Evolutionary conservation across 2,113 vertebrate species (phyloP), one percentile per base, ranked within the genome.

Genomic region (Neofelis nebulosa): DNA sequence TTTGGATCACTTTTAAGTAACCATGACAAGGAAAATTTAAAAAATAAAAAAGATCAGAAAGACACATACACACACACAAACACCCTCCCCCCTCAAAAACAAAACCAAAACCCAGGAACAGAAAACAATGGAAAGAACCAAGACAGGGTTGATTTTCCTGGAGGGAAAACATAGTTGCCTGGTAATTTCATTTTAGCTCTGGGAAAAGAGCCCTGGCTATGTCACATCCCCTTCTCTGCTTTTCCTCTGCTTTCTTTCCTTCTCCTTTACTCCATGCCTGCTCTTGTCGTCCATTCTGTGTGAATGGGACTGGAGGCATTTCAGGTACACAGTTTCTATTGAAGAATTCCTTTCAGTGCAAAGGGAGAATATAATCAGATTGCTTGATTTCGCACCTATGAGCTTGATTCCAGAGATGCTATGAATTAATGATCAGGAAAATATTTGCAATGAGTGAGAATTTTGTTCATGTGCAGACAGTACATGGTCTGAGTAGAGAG

Each of bases 61-160:
- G 4, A 61, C 48, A 61, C 57, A 61, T 21, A 61, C 27, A 66
- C 29, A 66, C 65, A 66, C 65, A 66, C 29, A 66, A 12, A 31
- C 65, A 45, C 45, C 45, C 45, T 9, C 19, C 21, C 57, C 57
- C 21, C 8, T 19, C 2, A 29, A 45, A 76, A 45, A 15, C 38
- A 76, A 27, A 73, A 41, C 21, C 23, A 45, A 45, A 74, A 0
- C 45, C 65, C 52, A 79, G 61, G 38, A 73, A 6, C 38, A 78
- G 68, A 80, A 48, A 89, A 97, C 68, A 97, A 92, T 92, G 63
- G 86, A 95, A 76, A 97, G 61, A 87, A 95, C 31, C 2, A 74
- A 94, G 45, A 52, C 10, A 36, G n/a, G 8, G 6, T 11, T 87
- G 86, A 84, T 91, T 95, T 79, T 96, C 86, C 80, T 79, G 90